A percentile compares a stretch with the other conserved stretches of the same genome.
Conservation (phyloP, 2,113 vertebrate genomes). For the Tauraco erythrolophus region DNA sequence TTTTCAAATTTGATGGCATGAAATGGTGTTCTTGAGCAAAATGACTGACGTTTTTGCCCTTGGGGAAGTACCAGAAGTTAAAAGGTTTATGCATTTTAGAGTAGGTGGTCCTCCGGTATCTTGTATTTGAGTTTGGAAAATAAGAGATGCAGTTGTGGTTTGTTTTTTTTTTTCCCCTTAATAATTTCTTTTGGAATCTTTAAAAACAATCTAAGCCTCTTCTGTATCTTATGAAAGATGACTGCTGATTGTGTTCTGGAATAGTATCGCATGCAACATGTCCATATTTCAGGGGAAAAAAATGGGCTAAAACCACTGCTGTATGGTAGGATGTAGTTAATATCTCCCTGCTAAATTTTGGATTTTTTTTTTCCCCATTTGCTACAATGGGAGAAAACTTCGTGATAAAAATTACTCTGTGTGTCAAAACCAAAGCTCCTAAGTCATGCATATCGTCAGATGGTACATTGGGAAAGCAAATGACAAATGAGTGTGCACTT, state of each 20-base stretch:
- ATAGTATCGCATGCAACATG: background rate
- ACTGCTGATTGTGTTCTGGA: background rate
- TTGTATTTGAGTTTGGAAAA: background rate
- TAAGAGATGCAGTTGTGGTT: too few species aligned
- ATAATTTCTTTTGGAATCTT: background rate
- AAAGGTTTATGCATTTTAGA: background rate
- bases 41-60: background rate
- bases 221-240: background rate
- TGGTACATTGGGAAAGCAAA: background rate
- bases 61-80: background rate
- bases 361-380: background rate
- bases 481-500: background rate
- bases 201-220: background rate
- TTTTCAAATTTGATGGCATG: background rate
- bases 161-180: accelerated
- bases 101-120: background rate
- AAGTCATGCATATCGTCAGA: background rate
- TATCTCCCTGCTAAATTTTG: background rate
- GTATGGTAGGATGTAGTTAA: background rate
- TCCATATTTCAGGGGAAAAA: background rate
- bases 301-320: background rate
- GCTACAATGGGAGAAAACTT: background rate
- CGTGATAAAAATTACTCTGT: background rate
- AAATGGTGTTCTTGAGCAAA: background rate
- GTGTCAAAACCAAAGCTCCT: background rate